These are phyloP conservation scores for Heliconius nattereri DNA, from an alignment of 1,140 invertebrate species.

Conservation along the genomic window DNA sequence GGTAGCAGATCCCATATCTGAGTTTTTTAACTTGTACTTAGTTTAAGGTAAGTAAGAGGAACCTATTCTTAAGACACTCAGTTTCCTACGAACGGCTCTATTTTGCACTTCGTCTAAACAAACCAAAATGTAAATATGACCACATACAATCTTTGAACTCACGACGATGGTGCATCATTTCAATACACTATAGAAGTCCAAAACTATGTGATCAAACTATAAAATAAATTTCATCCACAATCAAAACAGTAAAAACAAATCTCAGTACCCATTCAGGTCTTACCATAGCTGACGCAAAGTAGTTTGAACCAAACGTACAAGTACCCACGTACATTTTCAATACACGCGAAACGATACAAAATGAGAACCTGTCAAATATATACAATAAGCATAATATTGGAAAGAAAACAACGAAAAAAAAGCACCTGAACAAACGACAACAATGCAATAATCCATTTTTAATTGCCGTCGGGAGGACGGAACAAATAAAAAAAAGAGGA, in stretches of 20 bases:
- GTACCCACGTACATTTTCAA: neutral
- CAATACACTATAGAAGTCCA: neutral
- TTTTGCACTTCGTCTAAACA: too few species aligned
- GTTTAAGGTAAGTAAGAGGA: too few species aligned
- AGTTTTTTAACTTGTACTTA: too few species aligned
- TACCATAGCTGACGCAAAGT: neutral
- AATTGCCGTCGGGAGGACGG: slow-evolving; percentile 52
- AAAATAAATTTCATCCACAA: neutral
- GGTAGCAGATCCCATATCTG: neutral
- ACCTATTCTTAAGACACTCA: too few species aligned
- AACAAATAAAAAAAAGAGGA: slow-evolving; percentile 51
- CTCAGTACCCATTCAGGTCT: neutral
- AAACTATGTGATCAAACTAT: neutral
- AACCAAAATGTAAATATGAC: too few species aligned
- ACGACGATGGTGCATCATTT: too few species aligned
- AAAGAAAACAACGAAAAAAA: slow-evolving; percentile 23
- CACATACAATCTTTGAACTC: too few species aligned
- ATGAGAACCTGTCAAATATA: slow-evolving; percentile 14
- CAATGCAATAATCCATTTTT: slow-evolving; percentile 55
- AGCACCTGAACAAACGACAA: slow-evolving; percentile 23
- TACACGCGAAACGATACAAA: slow-evolving; percentile 1
- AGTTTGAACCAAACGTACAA: neutral
- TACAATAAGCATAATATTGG: slow-evolving; percentile 14
- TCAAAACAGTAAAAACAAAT: neutral
- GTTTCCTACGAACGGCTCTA: too few species aligned